phyloP scores from a whole-genome alignment of 2,113 vertebrate species.

The Cygnus buccinator region DNA sequence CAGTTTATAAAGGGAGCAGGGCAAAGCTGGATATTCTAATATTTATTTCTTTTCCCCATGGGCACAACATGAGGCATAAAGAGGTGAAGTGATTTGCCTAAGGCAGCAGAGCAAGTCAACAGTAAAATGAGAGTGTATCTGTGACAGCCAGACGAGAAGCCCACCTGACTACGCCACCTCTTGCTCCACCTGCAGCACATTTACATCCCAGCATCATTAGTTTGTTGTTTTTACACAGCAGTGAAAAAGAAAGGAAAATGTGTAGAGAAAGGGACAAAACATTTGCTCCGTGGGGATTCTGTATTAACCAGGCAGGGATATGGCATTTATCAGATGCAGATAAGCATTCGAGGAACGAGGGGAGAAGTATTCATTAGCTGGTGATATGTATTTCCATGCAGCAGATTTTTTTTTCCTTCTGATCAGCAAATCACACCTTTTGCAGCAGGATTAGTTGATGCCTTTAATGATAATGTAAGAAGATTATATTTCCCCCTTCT shows the following conservation, averaged over 20 bases:
- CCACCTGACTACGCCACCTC: background rate
- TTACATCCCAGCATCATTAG: background rate
- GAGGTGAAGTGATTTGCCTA: background rate
- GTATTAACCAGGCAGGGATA: background rate
- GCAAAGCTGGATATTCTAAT: background rate
- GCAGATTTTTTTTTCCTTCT: background rate
- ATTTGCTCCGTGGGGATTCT: background rate
- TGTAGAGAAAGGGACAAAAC: background rate
- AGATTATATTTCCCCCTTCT: conserved; percentile 48
- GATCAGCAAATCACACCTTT: conserved; percentile 30
- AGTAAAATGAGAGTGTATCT: background rate
- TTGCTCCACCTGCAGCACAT: background rate
- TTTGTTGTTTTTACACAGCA: background rate
- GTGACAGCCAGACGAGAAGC: background rate
- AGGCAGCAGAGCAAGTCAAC: background rate
- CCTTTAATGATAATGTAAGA: conserved; percentile 59
- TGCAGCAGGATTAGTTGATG: conserved; percentile 52
- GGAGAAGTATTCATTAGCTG: background rate
- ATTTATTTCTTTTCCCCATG: background rate
- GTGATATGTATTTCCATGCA: background rate
- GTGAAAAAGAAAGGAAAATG: background rate
- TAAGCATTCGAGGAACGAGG: background rate
- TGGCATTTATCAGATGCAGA: background rate
- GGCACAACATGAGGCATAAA: background rate
- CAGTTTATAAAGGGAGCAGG: background rate